A percentile compares a stretch with the other conserved stretches of the same genome.
Evolutionary conservation across 2,113 vertebrate species (phyloP).

Genomic region (Rhea americana): DNA sequence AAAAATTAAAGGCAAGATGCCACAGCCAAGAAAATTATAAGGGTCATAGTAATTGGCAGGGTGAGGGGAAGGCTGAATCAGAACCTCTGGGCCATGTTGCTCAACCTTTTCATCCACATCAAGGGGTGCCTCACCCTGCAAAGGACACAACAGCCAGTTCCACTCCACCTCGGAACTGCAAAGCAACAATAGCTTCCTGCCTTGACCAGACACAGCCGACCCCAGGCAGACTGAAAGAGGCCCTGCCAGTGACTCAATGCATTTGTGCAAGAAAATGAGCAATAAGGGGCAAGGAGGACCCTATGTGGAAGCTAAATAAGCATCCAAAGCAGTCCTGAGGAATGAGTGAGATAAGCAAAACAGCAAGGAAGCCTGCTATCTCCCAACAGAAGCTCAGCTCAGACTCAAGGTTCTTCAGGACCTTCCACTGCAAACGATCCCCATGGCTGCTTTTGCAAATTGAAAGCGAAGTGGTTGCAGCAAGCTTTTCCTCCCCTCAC

Average conservation of each 20-base stretch:
- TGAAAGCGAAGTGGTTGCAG: background rate
- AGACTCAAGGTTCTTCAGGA: background rate
- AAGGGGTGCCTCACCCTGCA: constrained; percentile 28
- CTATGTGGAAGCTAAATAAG: fast-evolving
- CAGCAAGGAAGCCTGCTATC: fast-evolving
- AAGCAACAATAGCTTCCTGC: background rate
- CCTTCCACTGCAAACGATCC: background rate
- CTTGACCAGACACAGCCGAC: fast-evolving
- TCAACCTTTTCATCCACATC: constrained; percentile 38
- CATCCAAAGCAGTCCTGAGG: background rate
- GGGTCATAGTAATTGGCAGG: background rate
- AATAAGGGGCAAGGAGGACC: fast-evolving
- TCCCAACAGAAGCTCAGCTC: background rate
- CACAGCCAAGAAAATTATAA: constrained; percentile 32
- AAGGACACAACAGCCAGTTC: background rate
- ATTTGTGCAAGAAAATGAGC: background rate
- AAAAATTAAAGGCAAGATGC: background rate
- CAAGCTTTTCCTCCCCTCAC: background rate
- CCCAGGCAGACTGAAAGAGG: background rate
- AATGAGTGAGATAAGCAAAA: background rate
- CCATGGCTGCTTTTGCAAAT: background rate
- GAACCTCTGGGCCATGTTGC: constrained; percentile 21
- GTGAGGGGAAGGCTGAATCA: constrained; percentile 16
- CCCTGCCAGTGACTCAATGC: background rate
- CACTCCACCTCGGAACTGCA: background rate